Evolutionary conservation across 2,797 vertebrate species (phyloP), one percentile per base, ranked within the genome.

Genomic region (Hozukius guyotensis): DNA sequence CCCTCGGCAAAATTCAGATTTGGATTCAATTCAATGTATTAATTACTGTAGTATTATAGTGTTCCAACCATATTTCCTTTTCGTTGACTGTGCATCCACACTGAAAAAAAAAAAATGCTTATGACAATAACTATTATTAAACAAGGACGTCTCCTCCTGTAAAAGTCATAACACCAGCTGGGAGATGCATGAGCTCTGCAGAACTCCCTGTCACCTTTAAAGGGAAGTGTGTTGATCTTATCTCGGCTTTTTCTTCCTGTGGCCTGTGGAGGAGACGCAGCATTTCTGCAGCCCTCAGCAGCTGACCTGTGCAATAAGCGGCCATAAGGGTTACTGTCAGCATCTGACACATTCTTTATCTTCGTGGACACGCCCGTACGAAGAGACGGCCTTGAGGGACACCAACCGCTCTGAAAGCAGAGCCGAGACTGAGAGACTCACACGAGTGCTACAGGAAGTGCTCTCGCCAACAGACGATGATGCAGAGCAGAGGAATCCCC

Each of bases 401-500:
- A 55, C n/a, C 36, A 75, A n/a, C 18, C 46, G 16, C 27, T 36
- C 56, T 71, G 38, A 78, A 32, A 75, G 74, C 53, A 25, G 24
- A 32, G 59, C 8, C 31, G 20, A 59, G 25, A 25, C 60, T 4
- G 72, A 59, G 7, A 49, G 12, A 53, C 64, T 49, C 31, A 52
- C 12, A 57, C 0, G 14, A 64, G 55, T 2, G 34, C n/a, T 8
- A 65, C 72, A 78, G 86, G 80, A 86, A 79, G 66, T 13, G 38
- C 49, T 59, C n/a, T 32, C 10, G 7, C 4, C 31, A 52, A 82
- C 72, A 70, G 68, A 81, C 32, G 65, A 67, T 79, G 87, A 87
- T 81, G 76, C 82, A 75, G 34, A 77, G 75, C 52, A 12, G 72
- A 87, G 89, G 88, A 91, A 87, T 91, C 84, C 85, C 86, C 77